Evolutionary conservation across 2,113 vertebrate species (phyloP).

Genomic region (Neogobius melanostomus): DNA sequence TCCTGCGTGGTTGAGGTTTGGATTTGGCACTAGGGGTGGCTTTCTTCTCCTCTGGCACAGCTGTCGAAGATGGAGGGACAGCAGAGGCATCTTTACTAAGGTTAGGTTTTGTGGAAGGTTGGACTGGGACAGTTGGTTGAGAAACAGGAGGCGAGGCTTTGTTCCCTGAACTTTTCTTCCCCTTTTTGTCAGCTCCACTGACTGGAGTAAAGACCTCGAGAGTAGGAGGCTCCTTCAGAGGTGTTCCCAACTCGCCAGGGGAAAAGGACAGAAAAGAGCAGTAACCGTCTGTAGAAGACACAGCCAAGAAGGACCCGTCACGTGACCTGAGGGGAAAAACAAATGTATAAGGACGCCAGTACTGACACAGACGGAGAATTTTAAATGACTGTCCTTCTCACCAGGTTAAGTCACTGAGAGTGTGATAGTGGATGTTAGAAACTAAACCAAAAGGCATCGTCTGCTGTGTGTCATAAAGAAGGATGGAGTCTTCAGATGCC

Average conservation of each 20-base stretch:
- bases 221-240: slow-evolving; percentile 86
- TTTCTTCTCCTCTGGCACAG: slow-evolving; percentile 76
- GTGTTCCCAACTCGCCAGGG: slow-evolving; percentile 85
- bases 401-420: slow-evolving; percentile 95
- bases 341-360: not conserved
- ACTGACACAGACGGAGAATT: not conserved
- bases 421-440: slow-evolving; percentile 97
- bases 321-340: slow-evolving; percentile 80
- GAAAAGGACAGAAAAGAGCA: slow-evolving; percentile 95
- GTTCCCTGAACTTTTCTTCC: slow-evolving; percentile 72
- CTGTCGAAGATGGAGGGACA: slow-evolving; percentile 24
- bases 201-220: slow-evolving; percentile 74
- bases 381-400: slow-evolving; percentile 43
- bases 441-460: slow-evolving; percentile 90
- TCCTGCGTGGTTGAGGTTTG: slow-evolving; percentile 82
- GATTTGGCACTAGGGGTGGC: slow-evolving; percentile 67
- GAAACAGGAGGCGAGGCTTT: slow-evolving; percentile 64
- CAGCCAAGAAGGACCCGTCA: slow-evolving; percentile 90
- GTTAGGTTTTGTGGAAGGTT: slow-evolving; percentile 25
- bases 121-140: slow-evolving; percentile 33
- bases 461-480: slow-evolving; percentile 95
- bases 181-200: slow-evolving; percentile 82
- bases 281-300: slow-evolving; percentile 96
- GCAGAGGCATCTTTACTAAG: slow-evolving; percentile 60
- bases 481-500: slow-evolving; percentile 92